Conservation (phyloP, 2,797 vertebrate species). For the Tiaroga cobitis region DNA sequence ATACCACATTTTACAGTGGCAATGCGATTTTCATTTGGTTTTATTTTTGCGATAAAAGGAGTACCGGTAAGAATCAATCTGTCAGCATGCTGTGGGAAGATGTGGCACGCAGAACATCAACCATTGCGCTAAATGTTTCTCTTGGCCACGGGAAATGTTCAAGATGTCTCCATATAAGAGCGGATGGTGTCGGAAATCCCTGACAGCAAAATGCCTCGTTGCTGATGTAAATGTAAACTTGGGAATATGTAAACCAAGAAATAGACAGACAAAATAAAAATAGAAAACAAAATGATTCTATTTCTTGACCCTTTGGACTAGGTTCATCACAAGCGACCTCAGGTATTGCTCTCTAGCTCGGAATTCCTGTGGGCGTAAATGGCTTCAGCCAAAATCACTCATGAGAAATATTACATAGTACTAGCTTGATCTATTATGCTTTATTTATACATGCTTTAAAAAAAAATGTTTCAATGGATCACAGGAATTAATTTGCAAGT, state of each 20-base stretch:
- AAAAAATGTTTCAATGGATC: background rate
- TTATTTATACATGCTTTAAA: background rate
- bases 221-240: constrained; percentile 12
- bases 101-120: constrained; percentile 22
- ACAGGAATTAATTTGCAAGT: background rate
- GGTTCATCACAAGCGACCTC: background rate
- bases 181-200: constrained; percentile 24
- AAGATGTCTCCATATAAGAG: constrained; percentile 39
- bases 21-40: constrained; percentile 25
- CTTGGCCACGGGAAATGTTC: constrained; percentile 34
- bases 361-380: constrained; percentile 11
- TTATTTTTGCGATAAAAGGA: constrained; percentile 35
- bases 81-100: constrained; percentile 28
- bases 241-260: background rate
- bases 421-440: background rate
- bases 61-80: constrained; percentile 19
- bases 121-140: constrained; percentile 43
- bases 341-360: background rate
- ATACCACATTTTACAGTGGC: constrained; percentile 63
- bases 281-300: background rate
- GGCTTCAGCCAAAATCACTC: background rate
- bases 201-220: constrained; percentile 32
- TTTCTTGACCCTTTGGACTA: background rate
- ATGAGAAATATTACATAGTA: constrained; percentile 5
- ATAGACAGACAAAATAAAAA: constrained; percentile 20